Evolutionary conservation across 2,888 invertebrate genomes (phyloP).

Genomic region (Kuschelorhynchus macadamiae): DNA sequence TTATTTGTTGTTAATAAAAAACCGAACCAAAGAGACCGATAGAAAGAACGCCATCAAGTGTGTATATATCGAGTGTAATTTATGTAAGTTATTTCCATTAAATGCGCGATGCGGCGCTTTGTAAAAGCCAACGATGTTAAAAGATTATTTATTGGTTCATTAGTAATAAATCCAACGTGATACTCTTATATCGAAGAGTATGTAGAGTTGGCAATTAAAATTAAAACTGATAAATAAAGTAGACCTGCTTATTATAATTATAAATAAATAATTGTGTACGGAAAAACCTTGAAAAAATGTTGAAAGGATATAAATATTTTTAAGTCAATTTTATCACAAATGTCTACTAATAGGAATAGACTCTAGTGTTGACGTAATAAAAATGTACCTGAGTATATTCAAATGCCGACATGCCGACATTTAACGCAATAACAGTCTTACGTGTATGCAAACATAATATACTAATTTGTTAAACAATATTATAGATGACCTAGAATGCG

Average conservation of each 20-base stretch:
- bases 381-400: no score
- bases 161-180: slow-evolving; percentile 43
- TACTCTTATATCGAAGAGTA: slow-evolving; percentile 30
- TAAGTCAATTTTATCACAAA: no score
- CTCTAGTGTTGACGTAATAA: no score
- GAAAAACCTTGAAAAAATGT: background rate
- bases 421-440: no score
- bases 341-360: no score
- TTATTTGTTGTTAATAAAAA: slow-evolving; percentile 4
- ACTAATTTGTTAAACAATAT: no score
- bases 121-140: slow-evolving; percentile 36
- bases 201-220: slow-evolving; percentile 25
- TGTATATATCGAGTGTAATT: slow-evolving; percentile 30
- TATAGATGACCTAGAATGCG: no score
- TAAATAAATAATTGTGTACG: background rate
- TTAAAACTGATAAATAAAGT: slow-evolving; percentile 10
- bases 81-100: slow-evolving; percentile 45
- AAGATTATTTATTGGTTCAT: slow-evolving; percentile 47
- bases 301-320: no score
- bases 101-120: slow-evolving; percentile 39
- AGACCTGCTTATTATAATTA: background rate
- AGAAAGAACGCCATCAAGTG: slow-evolving; percentile 29
- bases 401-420: no score
- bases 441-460: no score
- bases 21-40: slow-evolving; percentile 9